Percentiles rank a stretch among this genome's conserved stretches.
phyloP scores from a whole-genome alignment of 2,113 vertebrate species.

The Pluvianellus socialis region DNA sequence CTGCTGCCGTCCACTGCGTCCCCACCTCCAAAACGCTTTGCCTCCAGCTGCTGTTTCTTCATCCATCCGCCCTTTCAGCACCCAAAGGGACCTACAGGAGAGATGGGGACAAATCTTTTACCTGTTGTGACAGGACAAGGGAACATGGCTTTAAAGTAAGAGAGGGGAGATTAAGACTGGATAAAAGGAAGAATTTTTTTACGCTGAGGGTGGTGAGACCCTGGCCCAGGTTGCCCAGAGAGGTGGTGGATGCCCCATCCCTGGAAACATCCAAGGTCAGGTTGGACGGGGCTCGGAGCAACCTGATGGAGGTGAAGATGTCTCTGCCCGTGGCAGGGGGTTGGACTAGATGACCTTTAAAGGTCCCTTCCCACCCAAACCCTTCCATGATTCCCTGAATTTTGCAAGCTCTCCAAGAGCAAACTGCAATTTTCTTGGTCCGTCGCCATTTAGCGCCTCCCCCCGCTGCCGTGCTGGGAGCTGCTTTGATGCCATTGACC shows the following conservation, averaged over 20 bases:
- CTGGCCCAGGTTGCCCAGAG: not conserved
- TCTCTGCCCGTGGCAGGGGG: not conserved
- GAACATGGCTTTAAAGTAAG: not conserved
- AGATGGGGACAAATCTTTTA: not conserved
- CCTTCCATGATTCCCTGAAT: fast-evolving
- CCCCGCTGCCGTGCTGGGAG: not conserved
- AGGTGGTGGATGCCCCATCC: not conserved
- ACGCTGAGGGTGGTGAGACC: not conserved
- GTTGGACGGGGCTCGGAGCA: not conserved
- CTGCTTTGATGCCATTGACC: fast-evolving
- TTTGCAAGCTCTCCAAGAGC: not conserved
- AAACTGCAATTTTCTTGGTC: fast-evolving
- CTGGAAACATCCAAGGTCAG: not conserved
- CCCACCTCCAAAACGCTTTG: not conserved
- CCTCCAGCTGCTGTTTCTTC: not conserved
- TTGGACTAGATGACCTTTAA: too few relatives aligned
- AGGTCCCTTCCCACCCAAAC: too few relatives aligned
- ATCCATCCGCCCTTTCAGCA: not conserved
- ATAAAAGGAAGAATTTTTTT: not conserved
- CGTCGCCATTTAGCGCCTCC: fast-evolving
- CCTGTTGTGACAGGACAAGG: not conserved
- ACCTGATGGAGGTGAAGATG: not conserved
- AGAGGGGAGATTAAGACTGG: not conserved
- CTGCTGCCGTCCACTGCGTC: fast-evolving
- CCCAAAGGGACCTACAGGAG: not conserved